Percentiles rank a stretch among this genome's conserved stretches.
Conservation (phyloP, 2,797 vertebrate species). For the Gadopsis marmoratus region DNA sequence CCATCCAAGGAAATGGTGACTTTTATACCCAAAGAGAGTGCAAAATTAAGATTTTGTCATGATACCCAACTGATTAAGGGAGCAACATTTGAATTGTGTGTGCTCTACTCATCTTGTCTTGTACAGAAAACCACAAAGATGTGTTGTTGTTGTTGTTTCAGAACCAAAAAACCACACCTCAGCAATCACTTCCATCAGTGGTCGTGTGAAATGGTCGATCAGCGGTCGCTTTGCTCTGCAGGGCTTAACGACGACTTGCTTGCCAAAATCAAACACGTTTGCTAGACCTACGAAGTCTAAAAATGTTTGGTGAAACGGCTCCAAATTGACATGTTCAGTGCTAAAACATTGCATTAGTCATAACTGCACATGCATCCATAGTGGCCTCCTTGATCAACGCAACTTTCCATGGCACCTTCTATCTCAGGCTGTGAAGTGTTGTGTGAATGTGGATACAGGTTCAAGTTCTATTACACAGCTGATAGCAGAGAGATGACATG, state of each 20-base stretch:
- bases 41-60: constrained; percentile 6
- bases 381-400: not conserved
- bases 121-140: constrained; percentile 31
- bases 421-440: not conserved
- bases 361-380: not conserved
- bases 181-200: constrained; percentile 43
- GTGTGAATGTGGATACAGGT: not conserved
- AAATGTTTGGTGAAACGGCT: not conserved
- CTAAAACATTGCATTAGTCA: not conserved
- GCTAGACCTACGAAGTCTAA: not conserved
- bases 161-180: constrained; percentile 54
- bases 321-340: not conserved
- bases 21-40: constrained; percentile 4
- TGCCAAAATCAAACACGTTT: not conserved
- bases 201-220: constrained; percentile 19
- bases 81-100: not conserved
- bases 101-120: constrained; percentile 8
- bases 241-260: not conserved
- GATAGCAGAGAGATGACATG: not conserved
- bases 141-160: constrained; percentile 35
- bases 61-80: not conserved
- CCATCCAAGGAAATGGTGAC: constrained; percentile 23
- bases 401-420: not conserved
- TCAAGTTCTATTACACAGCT: not conserved
- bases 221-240: not conserved